Percentiles rank a stretch among this genome's conserved stretches.
Evolutionary conservation across 2,797 vertebrate genomes (phyloP).

Genomic region (Bradypodion pumilum): DNA sequence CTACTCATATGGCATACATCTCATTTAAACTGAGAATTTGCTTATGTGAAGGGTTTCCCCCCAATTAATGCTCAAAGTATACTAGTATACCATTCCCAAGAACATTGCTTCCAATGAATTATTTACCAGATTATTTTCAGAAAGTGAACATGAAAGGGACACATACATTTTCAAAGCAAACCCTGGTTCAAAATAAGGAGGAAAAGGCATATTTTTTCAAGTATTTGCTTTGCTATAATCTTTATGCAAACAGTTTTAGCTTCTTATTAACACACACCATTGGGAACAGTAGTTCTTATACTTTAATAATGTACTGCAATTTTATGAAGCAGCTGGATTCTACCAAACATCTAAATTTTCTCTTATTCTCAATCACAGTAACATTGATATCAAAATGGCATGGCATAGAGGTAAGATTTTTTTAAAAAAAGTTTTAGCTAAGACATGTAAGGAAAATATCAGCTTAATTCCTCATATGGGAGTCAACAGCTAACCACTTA

Average conservation of each 20-base stretch:
- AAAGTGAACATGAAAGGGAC: slow-evolving; percentile 33
- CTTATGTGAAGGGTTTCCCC: not conserved
- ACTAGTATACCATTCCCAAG: slow-evolving; percentile 20
- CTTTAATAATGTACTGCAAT: slow-evolving; percentile 15
- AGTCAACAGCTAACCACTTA: too few relatives aligned
- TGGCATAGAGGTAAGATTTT: too few relatives aligned
- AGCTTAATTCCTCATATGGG: too few relatives aligned
- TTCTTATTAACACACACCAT: slow-evolving; percentile 19
- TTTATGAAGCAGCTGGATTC: not conserved
- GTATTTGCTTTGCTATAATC: slow-evolving; percentile 35
- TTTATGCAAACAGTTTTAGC: slow-evolving; percentile 30
- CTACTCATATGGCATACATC: not conserved
- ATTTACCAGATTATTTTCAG: slow-evolving; percentile 35
- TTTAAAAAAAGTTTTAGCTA: too few relatives aligned
- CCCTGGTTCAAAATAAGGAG: slow-evolving; percentile 26
- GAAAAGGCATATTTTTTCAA: slow-evolving; percentile 11
- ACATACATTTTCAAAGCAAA: slow-evolving; percentile 28
- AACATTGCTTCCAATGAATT: slow-evolving; percentile 29
- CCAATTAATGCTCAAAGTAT: slow-evolving; percentile 9
- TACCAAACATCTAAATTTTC: not conserved
- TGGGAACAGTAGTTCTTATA: slow-evolving; percentile 17
- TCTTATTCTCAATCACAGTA: not conserved
- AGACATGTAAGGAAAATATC: too few relatives aligned
- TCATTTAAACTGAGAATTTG: slow-evolving; percentile 29
- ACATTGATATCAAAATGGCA: not conserved